These are phyloP conservation scores for Emys orbicularis DNA, from an alignment of 2,797 vertebrate species.

Conservation along the genomic window DNA sequence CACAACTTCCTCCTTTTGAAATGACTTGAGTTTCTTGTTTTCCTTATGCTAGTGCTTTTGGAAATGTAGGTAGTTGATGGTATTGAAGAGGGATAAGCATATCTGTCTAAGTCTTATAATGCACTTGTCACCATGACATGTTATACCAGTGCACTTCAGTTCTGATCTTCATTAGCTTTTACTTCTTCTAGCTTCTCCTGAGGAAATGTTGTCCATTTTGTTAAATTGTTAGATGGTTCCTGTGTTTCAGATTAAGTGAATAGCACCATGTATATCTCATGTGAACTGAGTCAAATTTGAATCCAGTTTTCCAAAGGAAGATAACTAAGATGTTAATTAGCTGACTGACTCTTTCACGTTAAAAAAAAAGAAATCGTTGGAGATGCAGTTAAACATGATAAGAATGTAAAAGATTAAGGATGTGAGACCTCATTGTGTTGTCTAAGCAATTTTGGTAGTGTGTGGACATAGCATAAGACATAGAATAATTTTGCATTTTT, in stretches of 20 bases:
- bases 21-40: conserved; percentile 21
- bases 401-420: conserved; percentile 62
- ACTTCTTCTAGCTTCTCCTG: not conserved
- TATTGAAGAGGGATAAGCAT: not conserved
- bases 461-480: conserved; percentile 44
- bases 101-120: conserved; percentile 8
- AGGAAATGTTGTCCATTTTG: not conserved
- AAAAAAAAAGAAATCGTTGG: conserved; percentile 19
- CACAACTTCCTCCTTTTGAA: not conserved
- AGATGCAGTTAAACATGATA: conserved; percentile 49
- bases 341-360: not conserved
- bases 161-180: not conserved
- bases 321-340: conserved; percentile 22
- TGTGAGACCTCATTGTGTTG: conserved; percentile 27
- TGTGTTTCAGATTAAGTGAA: not conserved
- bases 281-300: not conserved
- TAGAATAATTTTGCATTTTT: conserved; percentile 57
- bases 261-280: not conserved
- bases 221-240: not conserved
- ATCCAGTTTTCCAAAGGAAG: not conserved
- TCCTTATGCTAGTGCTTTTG: conserved; percentile 14
- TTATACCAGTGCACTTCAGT: not conserved
- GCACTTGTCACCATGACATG: not conserved
- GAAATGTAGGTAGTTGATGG: not conserved
- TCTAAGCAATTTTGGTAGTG: conserved; percentile 34